phyloP scores from a whole-genome alignment of 2,113 vertebrate genomes.

The Lucifuga dentata region DNA sequence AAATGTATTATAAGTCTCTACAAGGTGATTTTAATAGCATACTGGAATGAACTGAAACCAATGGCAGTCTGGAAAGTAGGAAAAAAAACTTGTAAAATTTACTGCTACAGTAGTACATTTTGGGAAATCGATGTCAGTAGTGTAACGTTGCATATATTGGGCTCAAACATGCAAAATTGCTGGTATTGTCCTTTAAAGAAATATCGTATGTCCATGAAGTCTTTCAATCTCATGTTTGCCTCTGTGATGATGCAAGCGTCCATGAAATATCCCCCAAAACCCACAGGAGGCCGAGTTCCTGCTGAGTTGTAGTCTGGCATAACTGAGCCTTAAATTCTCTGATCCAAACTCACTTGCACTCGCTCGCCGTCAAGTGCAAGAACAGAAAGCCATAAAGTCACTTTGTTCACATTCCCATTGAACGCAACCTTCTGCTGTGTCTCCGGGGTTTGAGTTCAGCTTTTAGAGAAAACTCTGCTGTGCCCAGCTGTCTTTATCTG shows the following conservation, averaged over 20 bases:
- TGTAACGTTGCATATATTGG: too few relatives aligned
- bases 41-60: too few relatives aligned
- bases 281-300: constrained; percentile 11
- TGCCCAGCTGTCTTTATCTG: too few relatives aligned
- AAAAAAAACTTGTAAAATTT: too few relatives aligned
- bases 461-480: background rate
- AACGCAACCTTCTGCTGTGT: constrained; percentile 3
- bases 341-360: background rate
- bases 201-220: background rate
- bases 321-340: background rate
- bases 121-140: too few relatives aligned
- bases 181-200: too few relatives aligned
- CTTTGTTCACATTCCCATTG: constrained; percentile 30
- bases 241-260: constrained; percentile 6
- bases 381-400: constrained; percentile 8
- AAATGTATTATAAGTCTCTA: too few relatives aligned
- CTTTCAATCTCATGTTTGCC: constrained; percentile 2
- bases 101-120: too few relatives aligned
- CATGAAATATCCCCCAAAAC: constrained; percentile 26
- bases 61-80: too few relatives aligned
- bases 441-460: background rate
- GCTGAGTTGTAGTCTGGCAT: constrained; percentile 1
- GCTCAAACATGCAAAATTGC: too few relatives aligned
- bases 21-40: too few relatives aligned
- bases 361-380: background rate